Evolutionary conservation across 92 coral and sea anemone species (phyloP).

Genomic region (Porites cylindrica): DNA sequence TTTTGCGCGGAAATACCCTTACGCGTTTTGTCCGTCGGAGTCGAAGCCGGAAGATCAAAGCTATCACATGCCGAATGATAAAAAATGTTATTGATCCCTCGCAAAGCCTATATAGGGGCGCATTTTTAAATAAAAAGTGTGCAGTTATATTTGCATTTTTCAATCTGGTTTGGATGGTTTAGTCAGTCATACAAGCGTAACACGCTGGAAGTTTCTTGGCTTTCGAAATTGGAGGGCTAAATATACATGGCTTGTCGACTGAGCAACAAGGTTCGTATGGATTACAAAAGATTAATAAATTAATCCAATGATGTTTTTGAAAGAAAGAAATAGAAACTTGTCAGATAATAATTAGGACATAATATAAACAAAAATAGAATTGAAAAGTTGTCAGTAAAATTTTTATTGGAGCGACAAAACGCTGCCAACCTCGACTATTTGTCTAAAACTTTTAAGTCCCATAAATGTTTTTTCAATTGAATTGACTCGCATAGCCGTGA

Average conservation of each 20-base stretch:
- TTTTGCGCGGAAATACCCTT: not conserved
- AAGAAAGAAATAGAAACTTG: not conserved
- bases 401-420: not conserved
- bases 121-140: not conserved
- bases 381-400: not conserved
- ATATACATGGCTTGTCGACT: not conserved
- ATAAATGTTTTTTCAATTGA: not conserved
- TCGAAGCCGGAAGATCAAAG: no score
- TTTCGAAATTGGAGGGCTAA: not conserved
- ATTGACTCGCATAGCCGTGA: not conserved
- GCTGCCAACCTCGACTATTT: not conserved
- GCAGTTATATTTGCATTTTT: constrained; percentile 12
- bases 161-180: not conserved
- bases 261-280: constrained; percentile 3
- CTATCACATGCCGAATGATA: no score
- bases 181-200: not conserved
- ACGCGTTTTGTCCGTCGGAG: no score
- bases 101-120: not conserved
- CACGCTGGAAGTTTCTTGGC: not conserved
- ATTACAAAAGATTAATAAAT: not conserved
- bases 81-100: not conserved
- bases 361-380: constrained; percentile 13
- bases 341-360: constrained; percentile 22
- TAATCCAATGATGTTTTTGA: no score
- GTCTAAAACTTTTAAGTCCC: not conserved